Conservation (phyloP, 2,888 invertebrate species). For the Idaea aversata region DNA sequence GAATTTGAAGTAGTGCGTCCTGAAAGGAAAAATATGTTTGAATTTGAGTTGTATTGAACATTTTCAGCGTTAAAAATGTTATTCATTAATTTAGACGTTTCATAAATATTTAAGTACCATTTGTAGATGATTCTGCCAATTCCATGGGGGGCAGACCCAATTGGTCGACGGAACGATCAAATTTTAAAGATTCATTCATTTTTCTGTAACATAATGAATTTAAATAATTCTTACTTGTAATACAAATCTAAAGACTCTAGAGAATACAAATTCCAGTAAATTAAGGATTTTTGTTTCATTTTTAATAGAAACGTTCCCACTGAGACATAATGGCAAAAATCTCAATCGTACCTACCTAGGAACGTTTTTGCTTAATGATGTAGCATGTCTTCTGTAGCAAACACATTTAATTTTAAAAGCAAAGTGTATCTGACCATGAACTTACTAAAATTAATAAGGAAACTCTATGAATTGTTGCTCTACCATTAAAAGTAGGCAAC, state of each 20-base stretch:
- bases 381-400: too few species aligned
- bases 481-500: background rate
- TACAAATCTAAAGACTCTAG: background rate
- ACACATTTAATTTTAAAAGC: too few species aligned
- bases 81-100: background rate
- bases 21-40: constrained; percentile 36
- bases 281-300: background rate
- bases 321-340: too few species aligned
- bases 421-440: too few species aligned
- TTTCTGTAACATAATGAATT: constrained; percentile 38
- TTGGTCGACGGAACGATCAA: constrained; percentile 42
- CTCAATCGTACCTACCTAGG: too few species aligned
- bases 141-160: constrained; percentile 69
- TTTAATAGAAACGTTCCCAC: too few species aligned
- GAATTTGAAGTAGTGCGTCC: constrained; percentile 38
- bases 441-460: background rate
- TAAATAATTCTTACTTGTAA: background rate
- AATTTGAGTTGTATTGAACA: constrained; percentile 4
- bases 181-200: constrained; percentile 42
- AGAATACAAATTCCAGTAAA: background rate
- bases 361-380: too few species aligned
- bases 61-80: background rate
- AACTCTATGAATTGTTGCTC: background rate
- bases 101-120: constrained; percentile 35
- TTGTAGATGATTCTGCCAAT: constrained; percentile 60